Base-by-base conservation (phyloP, 2,113 vertebrate genomes). In the Jaculus jaculus region DNA sequence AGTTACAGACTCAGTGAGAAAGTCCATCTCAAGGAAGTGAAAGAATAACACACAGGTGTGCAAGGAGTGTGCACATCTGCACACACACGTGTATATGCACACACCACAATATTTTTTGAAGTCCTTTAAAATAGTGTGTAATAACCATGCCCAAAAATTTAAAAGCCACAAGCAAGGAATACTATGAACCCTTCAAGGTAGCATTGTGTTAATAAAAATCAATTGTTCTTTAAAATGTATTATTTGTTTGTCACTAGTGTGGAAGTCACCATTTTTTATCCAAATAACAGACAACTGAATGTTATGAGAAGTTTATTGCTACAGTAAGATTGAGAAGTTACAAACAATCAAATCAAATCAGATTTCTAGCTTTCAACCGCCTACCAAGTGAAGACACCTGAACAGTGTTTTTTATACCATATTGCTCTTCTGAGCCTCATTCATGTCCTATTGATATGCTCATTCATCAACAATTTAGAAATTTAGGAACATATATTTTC, bases 291-390 rank as follows among this genome's bases (percentile, higher is more conserved):
- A 92, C 58, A 95, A 37, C 84, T 39, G 0, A 69, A 92, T 92
- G 96, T 96, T 79, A 87, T 75, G 90, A 93, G 84, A 94, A 91
- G 16, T 78, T 95, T 92, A 84, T 30, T 89, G 78, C 28, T 93
- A 68, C 58, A 84, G 91, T 82, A 47, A 95, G 79, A 90, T 61
- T 80, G 51, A 96, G 89, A 96, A 75, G 34, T 94, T 94, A 93
- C 69, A 95, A 95, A 95, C 58, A 93, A 96, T 84, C 94, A 95
- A 85, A 51, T 85, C 54, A 94, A 97, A 90, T 61, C 28, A 83
- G 78, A 95, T 58, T 75, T 81, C 8, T 65, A 84, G 68, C 86
- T 94, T 94, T 86, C 77, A 92, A 84, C 0, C 89, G 39, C 13
- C 82, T 6, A 84, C 3, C 51, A 94, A 95, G 54, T 87, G 63